Base-by-base conservation (phyloP, 2,113 vertebrate genomes). In the Atrichornis clamosus region DNA sequence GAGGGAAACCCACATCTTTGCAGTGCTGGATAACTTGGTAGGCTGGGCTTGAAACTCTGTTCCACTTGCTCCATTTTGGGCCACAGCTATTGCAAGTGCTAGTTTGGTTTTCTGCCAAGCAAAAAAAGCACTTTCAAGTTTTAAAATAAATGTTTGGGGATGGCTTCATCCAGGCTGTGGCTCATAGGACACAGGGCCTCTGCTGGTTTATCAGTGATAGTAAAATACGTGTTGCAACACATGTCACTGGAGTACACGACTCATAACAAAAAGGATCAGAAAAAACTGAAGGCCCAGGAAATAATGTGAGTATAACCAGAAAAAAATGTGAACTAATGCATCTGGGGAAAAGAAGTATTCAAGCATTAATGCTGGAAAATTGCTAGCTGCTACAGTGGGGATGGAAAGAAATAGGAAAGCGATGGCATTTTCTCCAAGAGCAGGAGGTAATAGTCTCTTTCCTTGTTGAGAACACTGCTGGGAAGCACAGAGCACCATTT, bases 351-450 rank as follows among this genome's bases (percentile, higher is more conserved):
- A 93, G 37, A 85, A 68, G 26, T 72, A 70, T 96, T 90, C 68
- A 72, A 27, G 56, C 64, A 87, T 87, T 93, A 92, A 87, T 84
- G 64, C 44, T 92, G 64, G 75, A 20, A 95, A 96, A 94, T 75
- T 95, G 37, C 44, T 73, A 81, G 30, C 64, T 81, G 30, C 77
- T 75, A 17, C 16, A 44, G 28, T 23, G 18, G n/a, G 23, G 18
- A 26, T 85, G 27, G 15, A 65, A 86, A 81, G 76, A 87, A 90
- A 59, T 13, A 26, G 21, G 33, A 41, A 89, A 84, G 49, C 15
- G 24, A 81, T 86, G 64, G 47, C 56, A 77, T 78, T 90, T 95
- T 89, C 72, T 78, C 67, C 78, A 88, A 60, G 30, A 88, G 26
- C 49, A 72, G n/a, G 62, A 95, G 83, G 15, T 85, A 64, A 74